Conservation (phyloP, 2,888 invertebrate genomes). For the Iselma pallidipennis region DNA sequence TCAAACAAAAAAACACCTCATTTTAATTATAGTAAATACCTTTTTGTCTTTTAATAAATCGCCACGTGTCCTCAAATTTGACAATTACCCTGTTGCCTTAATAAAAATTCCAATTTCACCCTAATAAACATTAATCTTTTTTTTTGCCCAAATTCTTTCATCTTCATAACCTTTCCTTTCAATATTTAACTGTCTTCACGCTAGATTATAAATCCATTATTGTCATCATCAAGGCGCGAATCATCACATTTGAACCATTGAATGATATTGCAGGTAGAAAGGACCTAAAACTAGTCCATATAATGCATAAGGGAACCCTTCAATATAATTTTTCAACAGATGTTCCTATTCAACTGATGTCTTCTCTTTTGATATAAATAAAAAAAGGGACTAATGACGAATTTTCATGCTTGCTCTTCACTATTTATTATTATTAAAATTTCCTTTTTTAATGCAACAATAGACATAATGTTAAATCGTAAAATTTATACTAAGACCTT, state of each 20-base stretch:
- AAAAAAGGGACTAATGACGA: background rate
- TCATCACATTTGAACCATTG: background rate
- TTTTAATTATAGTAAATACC: too few species aligned
- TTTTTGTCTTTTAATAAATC: too few species aligned
- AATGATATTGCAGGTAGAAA: conserved; percentile 1
- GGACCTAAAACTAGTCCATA: background rate
- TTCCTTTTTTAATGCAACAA: background rate
- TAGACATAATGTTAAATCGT: background rate
- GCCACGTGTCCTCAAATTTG: too few species aligned
- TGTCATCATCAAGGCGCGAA: background rate
- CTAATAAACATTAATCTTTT: background rate
- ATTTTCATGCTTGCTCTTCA: background rate
- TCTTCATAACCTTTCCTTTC: background rate
- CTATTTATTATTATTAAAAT: background rate
- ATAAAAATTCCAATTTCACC: background rate
- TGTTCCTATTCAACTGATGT: conserved; percentile 2
- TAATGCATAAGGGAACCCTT: conserved; percentile 5
- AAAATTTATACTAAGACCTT: too few species aligned
- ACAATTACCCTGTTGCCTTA: background rate
- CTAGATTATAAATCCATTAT: conserved; percentile 5
- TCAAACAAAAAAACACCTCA: too few species aligned
- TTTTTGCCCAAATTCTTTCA: background rate
- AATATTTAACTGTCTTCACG: conserved; percentile 2
- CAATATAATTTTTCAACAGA: conserved; percentile 6
- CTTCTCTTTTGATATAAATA: background rate